phyloP scores from a whole-genome alignment of 2,797 vertebrate genomes.

The Gadopsis bispinosus region DNA sequence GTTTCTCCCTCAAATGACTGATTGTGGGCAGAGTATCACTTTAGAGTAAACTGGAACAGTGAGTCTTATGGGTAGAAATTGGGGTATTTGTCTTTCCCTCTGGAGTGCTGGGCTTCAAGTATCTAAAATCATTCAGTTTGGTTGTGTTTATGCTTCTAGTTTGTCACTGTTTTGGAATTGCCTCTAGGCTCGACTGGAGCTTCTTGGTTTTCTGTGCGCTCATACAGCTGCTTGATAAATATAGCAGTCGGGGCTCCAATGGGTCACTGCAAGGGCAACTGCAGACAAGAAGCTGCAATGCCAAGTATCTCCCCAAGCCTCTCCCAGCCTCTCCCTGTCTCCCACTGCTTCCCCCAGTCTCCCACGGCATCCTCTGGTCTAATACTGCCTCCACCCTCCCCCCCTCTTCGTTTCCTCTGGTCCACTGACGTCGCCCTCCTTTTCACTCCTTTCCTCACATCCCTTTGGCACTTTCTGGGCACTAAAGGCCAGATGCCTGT shows the following conservation, averaged over 20 bases:
- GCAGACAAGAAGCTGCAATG: constrained; percentile 54
- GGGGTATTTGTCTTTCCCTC: not conserved
- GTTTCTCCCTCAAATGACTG: not conserved
- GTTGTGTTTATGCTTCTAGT: constrained; percentile 1
- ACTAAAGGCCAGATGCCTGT: not conserved
- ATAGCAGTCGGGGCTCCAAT: constrained; percentile 46
- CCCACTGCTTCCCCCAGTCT: constrained; percentile 1
- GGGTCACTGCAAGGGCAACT: constrained; percentile 53
- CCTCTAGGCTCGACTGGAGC: constrained; percentile 1
- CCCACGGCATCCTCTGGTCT: constrained; percentile 10
- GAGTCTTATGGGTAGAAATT: not conserved
- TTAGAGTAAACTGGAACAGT: too few relatives aligned
- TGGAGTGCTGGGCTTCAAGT: not conserved
- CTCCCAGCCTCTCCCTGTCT: constrained; percentile 38
- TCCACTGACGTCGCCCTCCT: constrained; percentile 16
- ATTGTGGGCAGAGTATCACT: not conserved
- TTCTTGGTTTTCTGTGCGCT: constrained; percentile 6
- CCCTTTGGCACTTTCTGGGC: constrained; percentile 2
- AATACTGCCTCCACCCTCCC: constrained; percentile 1
- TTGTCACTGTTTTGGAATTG: not conserved
- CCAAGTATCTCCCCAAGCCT: constrained; percentile 59
- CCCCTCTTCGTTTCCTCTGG: constrained; percentile 7
- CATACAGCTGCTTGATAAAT: constrained; percentile 66
- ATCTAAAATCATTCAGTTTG: not conserved
- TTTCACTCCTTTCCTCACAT: constrained; percentile 3